phyloP scores from a whole-genome alignment of 2,113 vertebrate species.

The Myotis davidii region DNA sequence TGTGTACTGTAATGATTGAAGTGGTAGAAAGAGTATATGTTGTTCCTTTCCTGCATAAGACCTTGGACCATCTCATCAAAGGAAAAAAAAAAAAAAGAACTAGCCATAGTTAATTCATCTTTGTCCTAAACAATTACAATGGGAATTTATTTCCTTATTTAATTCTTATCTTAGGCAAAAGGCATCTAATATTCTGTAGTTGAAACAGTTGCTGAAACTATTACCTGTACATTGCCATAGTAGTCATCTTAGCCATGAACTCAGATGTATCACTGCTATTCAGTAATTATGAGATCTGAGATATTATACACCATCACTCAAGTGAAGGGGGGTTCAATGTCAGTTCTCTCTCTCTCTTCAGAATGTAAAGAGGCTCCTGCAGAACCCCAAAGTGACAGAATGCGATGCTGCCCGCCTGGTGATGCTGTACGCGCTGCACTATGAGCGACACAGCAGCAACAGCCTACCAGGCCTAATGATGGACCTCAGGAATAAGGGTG shows the following conservation, averaged over 20 bases:
- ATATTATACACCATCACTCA: background rate
- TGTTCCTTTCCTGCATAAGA: background rate
- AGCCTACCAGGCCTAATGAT: conserved; percentile 89
- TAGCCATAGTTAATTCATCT: conserved; percentile 18
- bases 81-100: background rate
- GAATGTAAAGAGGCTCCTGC: conserved; percentile 93
- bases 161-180: conserved; percentile 22
- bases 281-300: background rate
- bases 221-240: background rate
- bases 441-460: conserved; percentile 94
- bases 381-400: conserved; percentile 90
- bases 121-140: background rate
- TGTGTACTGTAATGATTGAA: background rate
- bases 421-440: conserved; percentile 95
- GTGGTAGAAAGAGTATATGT: background rate
- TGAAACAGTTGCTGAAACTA: background rate
- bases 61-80: background rate
- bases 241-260: background rate
- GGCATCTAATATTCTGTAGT: background rate
- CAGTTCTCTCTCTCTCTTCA: conserved; percentile 70
- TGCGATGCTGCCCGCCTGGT: conserved; percentile 92
- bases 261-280: background rate
- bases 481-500: conserved; percentile 89
- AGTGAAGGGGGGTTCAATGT: background rate
- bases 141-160: conserved; percentile 27